A percentile compares a stretch with the other conserved stretches of the same genome.
Conservation (phyloP, 2,113 vertebrate genomes). For the Dasyprocta punctata region DNA sequence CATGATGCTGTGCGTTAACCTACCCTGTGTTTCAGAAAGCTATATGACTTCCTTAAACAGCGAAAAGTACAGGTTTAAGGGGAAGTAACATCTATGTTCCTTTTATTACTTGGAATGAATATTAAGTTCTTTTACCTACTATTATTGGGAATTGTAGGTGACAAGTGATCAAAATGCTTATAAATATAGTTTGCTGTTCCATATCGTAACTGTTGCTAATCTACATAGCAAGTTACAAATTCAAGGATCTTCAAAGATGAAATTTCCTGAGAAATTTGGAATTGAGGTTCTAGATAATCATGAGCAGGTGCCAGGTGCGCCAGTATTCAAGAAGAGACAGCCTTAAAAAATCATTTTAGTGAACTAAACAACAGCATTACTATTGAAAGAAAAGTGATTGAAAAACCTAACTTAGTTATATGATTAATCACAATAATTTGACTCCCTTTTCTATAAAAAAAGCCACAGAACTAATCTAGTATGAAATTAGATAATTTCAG, state of each 20-base stretch:
- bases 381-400: background rate
- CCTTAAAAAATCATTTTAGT: background rate
- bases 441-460: conserved; percentile 18
- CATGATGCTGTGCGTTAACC: background rate
- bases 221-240: conserved; percentile 52
- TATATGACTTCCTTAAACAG: conserved; percentile 14
- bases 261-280: conserved; percentile 9
- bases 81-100: background rate
- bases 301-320: background rate
- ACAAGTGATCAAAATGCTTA: conserved; percentile 36
- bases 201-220: background rate
- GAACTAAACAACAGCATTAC: background rate
- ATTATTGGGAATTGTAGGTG: conserved; percentile 1
- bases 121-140: conserved; percentile 19
- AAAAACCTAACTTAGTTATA: background rate
- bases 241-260: conserved; percentile 24
- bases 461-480: background rate
- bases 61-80: background rate
- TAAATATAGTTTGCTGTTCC: conserved; percentile 18
- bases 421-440: conserved; percentile 38
- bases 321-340: background rate
- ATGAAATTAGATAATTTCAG: conserved; percentile 18
- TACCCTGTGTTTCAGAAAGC: background rate
- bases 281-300: background rate
- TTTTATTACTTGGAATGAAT: conserved; percentile 26